Conservation (phyloP, 1,140 invertebrate genomes). For the Cydia strobilella region DNA sequence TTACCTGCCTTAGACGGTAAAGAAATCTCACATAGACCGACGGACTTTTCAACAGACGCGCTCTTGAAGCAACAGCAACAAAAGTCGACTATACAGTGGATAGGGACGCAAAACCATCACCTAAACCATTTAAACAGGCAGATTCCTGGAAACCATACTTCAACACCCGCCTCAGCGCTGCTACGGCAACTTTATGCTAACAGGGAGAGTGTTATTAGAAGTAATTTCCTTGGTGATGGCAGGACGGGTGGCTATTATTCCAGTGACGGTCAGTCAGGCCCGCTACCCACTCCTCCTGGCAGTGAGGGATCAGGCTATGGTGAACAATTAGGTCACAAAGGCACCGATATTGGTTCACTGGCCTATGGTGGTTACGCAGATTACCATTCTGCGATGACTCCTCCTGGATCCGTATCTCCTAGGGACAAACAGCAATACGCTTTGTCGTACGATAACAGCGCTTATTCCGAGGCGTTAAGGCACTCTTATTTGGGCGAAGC, state of each 20-base stretch:
- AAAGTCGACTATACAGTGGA: constrained; percentile 96
- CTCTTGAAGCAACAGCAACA: constrained; percentile 90
- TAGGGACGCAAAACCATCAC: constrained; percentile 88
- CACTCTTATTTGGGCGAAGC: constrained; percentile 83
- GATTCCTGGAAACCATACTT: constrained; percentile 74
- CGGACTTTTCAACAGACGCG: constrained; percentile 93
- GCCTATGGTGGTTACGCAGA: constrained; percentile 86
- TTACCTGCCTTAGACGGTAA: constrained; percentile 84
- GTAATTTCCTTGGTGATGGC: constrained; percentile 88
- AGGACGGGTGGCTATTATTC: constrained; percentile 79
- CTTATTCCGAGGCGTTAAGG: constrained; percentile 77
- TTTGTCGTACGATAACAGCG: constrained; percentile 71
- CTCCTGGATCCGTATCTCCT: constrained; percentile 96
- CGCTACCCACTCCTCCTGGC: constrained; percentile 92
- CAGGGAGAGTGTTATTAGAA: constrained; percentile 95
- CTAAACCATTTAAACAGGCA: constrained; percentile 84
- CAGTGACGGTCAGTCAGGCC: constrained; percentile 83
- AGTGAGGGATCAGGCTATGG: constrained; percentile 89
- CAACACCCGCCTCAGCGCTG: constrained; percentile 90
- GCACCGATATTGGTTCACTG: constrained; percentile 70
- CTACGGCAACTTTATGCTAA: constrained; percentile 95
- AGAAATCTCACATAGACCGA: constrained; percentile 85
- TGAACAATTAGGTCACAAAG: constrained; percentile 82
- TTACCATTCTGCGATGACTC: constrained; percentile 96
- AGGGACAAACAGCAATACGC: constrained; percentile 89